A percentile compares a stretch with the other conserved stretches of the same genome.
Evolutionary conservation across 2,113 vertebrate genomes (phyloP).

Genomic region (Periophthalmodon schlosseri): DNA sequence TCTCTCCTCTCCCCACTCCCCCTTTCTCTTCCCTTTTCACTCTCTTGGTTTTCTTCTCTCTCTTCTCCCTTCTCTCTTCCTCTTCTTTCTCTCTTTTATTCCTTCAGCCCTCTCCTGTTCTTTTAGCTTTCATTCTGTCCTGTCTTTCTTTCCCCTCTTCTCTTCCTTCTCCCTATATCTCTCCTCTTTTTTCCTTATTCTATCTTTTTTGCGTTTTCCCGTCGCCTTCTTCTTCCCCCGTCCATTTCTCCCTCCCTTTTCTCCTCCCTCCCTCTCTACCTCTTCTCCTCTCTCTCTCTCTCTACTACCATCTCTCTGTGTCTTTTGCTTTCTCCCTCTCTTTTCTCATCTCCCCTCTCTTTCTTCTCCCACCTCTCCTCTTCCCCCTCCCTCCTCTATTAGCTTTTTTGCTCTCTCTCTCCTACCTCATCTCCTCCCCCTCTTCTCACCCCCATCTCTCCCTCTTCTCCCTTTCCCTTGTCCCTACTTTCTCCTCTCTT

Average conservation of each 20-base stretch:
- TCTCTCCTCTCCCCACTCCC: conserved; percentile 37
- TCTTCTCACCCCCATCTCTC: conserved; percentile 26
- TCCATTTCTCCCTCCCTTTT: conserved; percentile 1
- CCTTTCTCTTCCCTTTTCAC: neutral
- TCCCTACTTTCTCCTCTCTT: too few species aligned
- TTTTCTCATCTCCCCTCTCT: too few species aligned
- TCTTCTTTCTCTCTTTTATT: neutral
- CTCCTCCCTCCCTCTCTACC: conserved; percentile 27
- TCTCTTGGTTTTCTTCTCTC: neutral
- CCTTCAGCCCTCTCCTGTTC: too few species aligned
- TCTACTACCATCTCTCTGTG: neutral
- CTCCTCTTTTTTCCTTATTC: too few species aligned
- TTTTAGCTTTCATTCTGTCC: neutral
- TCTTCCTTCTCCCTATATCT: neutral
- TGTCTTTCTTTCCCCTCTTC: too few species aligned
- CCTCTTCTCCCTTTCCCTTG: too few species aligned
- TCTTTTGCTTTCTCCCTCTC: neutral
- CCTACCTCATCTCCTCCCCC: too few species aligned
- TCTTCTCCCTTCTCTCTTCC: neutral
- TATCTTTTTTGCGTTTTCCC: neutral
- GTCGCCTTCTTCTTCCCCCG: neutral
- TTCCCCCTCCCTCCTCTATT: neutral
- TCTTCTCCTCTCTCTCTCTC: too few species aligned
- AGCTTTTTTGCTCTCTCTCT: neutral
- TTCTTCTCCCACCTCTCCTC: neutral